Evolutionary conservation across 2,888 invertebrate species (phyloP).

Genomic region (Acleris literana): DNA sequence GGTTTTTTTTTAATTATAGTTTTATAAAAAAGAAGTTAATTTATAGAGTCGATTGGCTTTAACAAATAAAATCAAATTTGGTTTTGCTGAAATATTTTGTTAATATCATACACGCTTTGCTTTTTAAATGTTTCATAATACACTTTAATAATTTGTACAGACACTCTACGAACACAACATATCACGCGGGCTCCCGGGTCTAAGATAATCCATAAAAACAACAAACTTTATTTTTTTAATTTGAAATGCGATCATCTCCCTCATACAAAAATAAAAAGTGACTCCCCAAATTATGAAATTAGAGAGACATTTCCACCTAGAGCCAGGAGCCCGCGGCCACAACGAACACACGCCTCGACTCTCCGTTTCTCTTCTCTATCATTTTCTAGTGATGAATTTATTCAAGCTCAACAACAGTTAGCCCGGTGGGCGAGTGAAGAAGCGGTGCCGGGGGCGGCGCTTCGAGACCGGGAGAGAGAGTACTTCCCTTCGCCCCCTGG

Average conservation of each 20-base stretch:
- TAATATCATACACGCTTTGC: neutral
- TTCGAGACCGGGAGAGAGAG: conserved; percentile 69
- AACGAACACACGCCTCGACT: conserved; percentile 70
- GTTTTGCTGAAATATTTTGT: neutral
- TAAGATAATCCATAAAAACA: conserved; percentile 8
- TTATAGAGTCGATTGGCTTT: conserved; percentile 34
- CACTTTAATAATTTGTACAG: conserved; percentile 6
- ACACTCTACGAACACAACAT: conserved; percentile 41
- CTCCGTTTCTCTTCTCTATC: conserved; percentile 91
- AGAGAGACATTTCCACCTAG: conserved; percentile 19
- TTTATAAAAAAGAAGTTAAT: neutral
- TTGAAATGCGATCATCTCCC: neutral
- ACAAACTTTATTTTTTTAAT: neutral
- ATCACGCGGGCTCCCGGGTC: conserved; percentile 46
- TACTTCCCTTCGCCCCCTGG: conserved; percentile 74
- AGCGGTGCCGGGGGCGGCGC: conserved; percentile 84
- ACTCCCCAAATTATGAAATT: neutral
- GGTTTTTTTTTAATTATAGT: too few species aligned
- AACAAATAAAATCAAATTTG: neutral
- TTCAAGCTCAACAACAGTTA: conserved; percentile 98
- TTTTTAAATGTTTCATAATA: neutral
- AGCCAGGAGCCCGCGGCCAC: conserved; percentile 42
- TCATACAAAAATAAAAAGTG: neutral
- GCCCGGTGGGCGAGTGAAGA: conserved; percentile 97
- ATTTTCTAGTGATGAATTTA: conserved; percentile 98